These are phyloP conservation scores for Diuraphis noxia DNA, from an alignment of 1,140 invertebrate genomes.

Conservation along the genomic window DNA sequence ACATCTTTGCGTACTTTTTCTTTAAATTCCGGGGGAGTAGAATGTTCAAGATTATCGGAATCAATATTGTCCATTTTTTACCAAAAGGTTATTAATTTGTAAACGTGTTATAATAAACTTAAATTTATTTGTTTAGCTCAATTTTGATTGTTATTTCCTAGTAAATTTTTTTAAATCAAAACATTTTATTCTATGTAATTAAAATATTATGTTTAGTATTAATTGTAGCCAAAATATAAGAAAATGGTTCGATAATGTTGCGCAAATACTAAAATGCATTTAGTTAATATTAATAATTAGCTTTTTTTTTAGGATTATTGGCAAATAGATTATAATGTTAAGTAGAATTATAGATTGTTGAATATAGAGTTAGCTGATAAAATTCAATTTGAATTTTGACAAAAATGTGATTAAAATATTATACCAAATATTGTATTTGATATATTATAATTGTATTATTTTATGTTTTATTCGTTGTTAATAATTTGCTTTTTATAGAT, in stretches of 20 bases:
- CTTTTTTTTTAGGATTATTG: too few species aligned
- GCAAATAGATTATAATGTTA: too few species aligned
- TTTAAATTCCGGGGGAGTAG: neutral
- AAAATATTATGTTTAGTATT: neutral
- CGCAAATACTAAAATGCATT: neutral
- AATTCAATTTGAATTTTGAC: too few species aligned
- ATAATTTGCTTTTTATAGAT: conserved; percentile 19
- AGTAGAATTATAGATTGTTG: too few species aligned
- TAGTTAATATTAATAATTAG: neutral
- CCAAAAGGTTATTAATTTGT: neutral
- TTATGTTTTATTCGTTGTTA: neutral
- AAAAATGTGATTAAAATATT: neutral
- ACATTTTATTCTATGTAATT: neutral
- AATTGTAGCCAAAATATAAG: conserved; percentile 14
- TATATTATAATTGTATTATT: neutral
- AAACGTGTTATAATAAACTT: neutral
- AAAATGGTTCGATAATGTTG: neutral
- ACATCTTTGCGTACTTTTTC: neutral
- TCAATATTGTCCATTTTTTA: neutral
- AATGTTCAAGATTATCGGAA: neutral
- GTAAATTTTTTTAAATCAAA: neutral
- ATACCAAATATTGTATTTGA: neutral
- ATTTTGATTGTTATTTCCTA: neutral
- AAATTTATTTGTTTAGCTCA: neutral
- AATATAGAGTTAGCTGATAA: too few species aligned